Base-by-base conservation (phyloP, 1,140 invertebrate species). In the Trachymyrmex septentrionalis region DNA sequence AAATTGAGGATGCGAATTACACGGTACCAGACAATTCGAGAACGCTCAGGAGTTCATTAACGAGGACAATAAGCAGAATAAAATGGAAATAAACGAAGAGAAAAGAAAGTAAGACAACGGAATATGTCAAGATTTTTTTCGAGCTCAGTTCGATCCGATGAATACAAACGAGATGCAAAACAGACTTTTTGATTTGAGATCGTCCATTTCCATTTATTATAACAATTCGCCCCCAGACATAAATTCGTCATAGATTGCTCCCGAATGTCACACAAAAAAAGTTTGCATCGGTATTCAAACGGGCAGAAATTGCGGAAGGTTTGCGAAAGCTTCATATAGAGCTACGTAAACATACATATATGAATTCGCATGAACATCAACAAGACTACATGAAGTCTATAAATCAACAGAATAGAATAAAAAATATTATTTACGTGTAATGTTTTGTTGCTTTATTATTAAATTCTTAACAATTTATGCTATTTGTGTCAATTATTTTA, bases 1-100 rank as follows among this genome's bases (percentile, higher is more conserved):
- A 86, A 90, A 89, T 89, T 77, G 57, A 89, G 63, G 57, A 71
- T 82, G 87, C 84, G 87, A 89, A 89, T 88, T 89, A 86, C 75
- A 82, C 27, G 67, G 48, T 73, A 48, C 72, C 21, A 67, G 73
- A 63, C 73, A 87, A 90, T 90, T 87, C 73, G 75, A 90, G 75
- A 76, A 85, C 63, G 88, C 80, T 87, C 30, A 75, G 63, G 38
- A 63, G 50, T 90, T 90, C 86, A 81, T 89, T 90, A 85, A 87
- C 73, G 61, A 85, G 78, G 55, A 90, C 88, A 89, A 90, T 90
- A 90, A 87, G 75, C 88, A 69, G 55, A 73, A 75, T 61, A 61
- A 89, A 89, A 57, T 86, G 71, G 38, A 21, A 48, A 24, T 24
- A 12, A 50, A n/a, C 10, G 38, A 2, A 19, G 34, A 19, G 27